Evolutionary conservation across 2,888 invertebrate genomes (phyloP).

Genomic region (Ophion ellenae): DNA sequence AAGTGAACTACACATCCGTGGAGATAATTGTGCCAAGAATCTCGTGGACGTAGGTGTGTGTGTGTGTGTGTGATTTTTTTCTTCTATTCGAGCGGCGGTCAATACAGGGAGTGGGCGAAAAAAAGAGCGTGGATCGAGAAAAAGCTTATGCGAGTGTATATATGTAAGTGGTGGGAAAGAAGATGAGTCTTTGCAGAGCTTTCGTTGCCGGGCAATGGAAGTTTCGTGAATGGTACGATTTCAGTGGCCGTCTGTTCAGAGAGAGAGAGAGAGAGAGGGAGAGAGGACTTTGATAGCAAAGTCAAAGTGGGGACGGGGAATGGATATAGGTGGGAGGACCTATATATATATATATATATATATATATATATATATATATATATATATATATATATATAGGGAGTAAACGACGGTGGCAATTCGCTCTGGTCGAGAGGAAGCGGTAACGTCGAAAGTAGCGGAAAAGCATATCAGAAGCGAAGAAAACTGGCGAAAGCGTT

Average conservation of each 20-base stretch:
- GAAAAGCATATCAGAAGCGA: slow-evolving; percentile 62
- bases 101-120: background rate
- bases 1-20: background rate
- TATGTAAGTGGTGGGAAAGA: slow-evolving; percentile 23
- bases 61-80: background rate
- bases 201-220: slow-evolving; percentile 66
- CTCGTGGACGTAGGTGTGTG: background rate
- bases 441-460: slow-evolving; percentile 40
- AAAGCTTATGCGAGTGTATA: slow-evolving; percentile 21
- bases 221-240: slow-evolving; percentile 61
- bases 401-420: slow-evolving; percentile 69
- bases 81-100: background rate
- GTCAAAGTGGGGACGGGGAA: slow-evolving; percentile 52
- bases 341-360: slow-evolving; percentile 28
- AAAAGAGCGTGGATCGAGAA: slow-evolving; percentile 24
- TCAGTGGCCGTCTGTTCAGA: slow-evolving; percentile 24
- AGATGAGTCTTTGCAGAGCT: slow-evolving; percentile 47
- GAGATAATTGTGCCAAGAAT: background rate
- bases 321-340: slow-evolving; percentile 15
- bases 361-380: slow-evolving; percentile 28
- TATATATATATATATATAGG: slow-evolving; percentile 7
- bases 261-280: slow-evolving; percentile 36
- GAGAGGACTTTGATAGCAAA: slow-evolving; percentile 65
- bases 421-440: slow-evolving; percentile 62
- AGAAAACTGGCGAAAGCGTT: slow-evolving; percentile 49